A percentile compares a stretch with the other conserved stretches of the same genome.
Evolutionary conservation across 2,888 invertebrate species (phyloP).

Genomic region (Schizotus pectinicornis): DNA sequence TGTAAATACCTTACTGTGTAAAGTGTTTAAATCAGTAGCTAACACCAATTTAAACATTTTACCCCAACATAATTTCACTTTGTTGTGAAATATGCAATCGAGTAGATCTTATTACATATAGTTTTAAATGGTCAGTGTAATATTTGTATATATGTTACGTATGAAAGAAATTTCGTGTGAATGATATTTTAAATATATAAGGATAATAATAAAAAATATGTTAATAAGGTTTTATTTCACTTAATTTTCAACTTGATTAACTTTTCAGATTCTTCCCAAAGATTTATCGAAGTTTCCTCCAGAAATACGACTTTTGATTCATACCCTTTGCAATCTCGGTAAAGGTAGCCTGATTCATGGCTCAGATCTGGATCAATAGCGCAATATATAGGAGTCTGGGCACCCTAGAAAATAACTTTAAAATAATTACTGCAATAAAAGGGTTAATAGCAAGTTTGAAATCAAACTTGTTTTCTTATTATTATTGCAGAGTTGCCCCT

Average conservation of each 20-base stretch:
- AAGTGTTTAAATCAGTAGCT: slow-evolving; percentile 37
- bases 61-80: slow-evolving; percentile 21
- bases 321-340: slow-evolving; percentile 74
- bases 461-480: not conserved
- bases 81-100: slow-evolving; percentile 41
- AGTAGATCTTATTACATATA: slow-evolving; percentile 42
- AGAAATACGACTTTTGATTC: slow-evolving; percentile 67
- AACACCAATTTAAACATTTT: slow-evolving; percentile 25
- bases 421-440: slow-evolving; percentile 7
- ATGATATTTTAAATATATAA: slow-evolving; percentile 53
- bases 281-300: slow-evolving; percentile 65
- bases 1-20: slow-evolving; percentile 33
- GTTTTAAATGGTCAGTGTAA: slow-evolving; percentile 45
- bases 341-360: slow-evolving; percentile 74
- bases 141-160: slow-evolving; percentile 51
- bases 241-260: slow-evolving; percentile 37
- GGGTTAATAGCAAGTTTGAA: slow-evolving; percentile 10
- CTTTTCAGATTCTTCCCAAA: slow-evolving; percentile 66
- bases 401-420: slow-evolving; percentile 66
- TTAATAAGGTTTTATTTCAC: slow-evolving; percentile 34
- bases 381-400: slow-evolving; percentile 79
- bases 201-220: slow-evolving; percentile 42
- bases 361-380: slow-evolving; percentile 68
- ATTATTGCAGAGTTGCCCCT: too few relatives aligned
- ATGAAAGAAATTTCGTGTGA: slow-evolving; percentile 45